Evolutionary conservation across 2,113 vertebrate genomes (phyloP).

Genomic region (Edolisoma coerulescens): DNA sequence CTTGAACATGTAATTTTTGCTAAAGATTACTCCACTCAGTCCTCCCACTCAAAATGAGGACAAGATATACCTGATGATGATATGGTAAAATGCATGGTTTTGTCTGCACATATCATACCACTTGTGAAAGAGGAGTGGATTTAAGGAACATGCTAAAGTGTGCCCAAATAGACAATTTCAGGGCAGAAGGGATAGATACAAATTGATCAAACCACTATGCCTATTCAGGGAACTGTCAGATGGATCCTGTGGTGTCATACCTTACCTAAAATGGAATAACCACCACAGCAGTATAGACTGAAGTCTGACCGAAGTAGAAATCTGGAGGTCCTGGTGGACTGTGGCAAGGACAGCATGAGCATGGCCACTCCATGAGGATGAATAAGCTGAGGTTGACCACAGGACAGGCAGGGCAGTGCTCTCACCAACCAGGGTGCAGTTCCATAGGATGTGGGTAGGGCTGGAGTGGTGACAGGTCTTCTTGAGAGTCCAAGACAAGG

Average conservation of each 20-base stretch:
- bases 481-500: neutral
- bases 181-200: neutral
- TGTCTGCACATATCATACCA: neutral
- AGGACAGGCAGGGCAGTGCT: neutral
- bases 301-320: neutral
- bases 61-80: neutral
- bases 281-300: neutral
- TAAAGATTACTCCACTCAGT: neutral
- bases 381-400: neutral
- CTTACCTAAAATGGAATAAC: neutral
- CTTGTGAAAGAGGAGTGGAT: neutral
- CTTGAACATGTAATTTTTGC: neutral
- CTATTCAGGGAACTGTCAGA: neutral
- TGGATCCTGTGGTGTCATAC: neutral
- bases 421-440: neutral
- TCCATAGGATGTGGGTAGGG: neutral
- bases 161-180: neutral
- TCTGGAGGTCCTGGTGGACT: neutral
- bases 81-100: neutral
- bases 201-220: neutral
- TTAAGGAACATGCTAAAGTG: neutral
- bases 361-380: neutral
- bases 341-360: neutral
- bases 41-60: neutral
- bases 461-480: neutral